Evolutionary conservation across 2,113 vertebrate species (phyloP).

Genomic region (Mus musculus): GRCm39 chr14:76454501-76455000

Average conservation of each 20-base stretch:
- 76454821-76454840: not conserved
- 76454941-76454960: not conserved
- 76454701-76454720: not conserved
- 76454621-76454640: not conserved
- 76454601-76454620: not conserved
- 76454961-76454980: not conserved
- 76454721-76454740: constrained; percentile 28
- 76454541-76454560: not conserved
- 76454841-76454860: constrained; percentile 2
- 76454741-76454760: constrained; percentile 1
- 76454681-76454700: constrained; percentile 7
- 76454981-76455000: not conserved
- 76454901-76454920: constrained; percentile 50
- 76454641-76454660: not conserved
- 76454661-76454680: not conserved
- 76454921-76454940: constrained; percentile 16
- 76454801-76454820: not conserved
- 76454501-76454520: not conserved
- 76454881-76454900: constrained; percentile 43
- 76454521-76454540: not conserved
- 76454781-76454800: too few relatives aligned
- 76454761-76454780: not conserved
- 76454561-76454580: not conserved
- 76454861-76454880: not conserved
- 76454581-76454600: not conserved